Percentiles rank a stretch among this genome's conserved stretches.
phyloP scores from a whole-genome alignment of 2,797 vertebrate species.

The Tachyglossus aculeatus region DNA sequence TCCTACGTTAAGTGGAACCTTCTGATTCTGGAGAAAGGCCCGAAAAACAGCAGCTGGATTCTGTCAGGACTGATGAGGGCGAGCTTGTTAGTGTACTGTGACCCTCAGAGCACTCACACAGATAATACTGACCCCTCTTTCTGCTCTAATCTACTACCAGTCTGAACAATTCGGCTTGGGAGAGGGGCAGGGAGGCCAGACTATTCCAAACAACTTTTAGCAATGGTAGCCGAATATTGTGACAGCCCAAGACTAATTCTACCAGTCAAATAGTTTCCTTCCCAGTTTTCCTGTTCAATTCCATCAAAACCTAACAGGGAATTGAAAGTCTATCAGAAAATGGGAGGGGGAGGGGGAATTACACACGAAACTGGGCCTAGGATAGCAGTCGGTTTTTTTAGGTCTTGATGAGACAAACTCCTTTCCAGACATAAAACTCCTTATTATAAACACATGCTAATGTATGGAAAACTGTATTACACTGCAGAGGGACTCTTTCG shows the following conservation, averaged over 20 bases:
- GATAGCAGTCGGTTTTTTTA: not conserved
- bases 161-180: slow-evolving; percentile 81
- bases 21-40: slow-evolving; percentile 60
- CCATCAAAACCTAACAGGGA: slow-evolving; percentile 19
- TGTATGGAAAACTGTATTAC: no score
- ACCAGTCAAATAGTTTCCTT: slow-evolving; percentile 61
- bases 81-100: slow-evolving; percentile 92
- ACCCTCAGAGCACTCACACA: slow-evolving; percentile 88
- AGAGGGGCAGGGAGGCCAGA: slow-evolving; percentile 77
- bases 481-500: not conserved
- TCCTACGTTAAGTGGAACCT: slow-evolving; percentile 75
- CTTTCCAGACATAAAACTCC: not conserved
- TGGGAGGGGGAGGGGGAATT: no score
- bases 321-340: slow-evolving; percentile 1
- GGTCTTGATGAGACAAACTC: not conserved
- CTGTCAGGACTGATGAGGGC: slow-evolving; percentile 87
- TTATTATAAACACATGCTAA: not conserved
- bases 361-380: not conserved
- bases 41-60: slow-evolving; percentile 84
- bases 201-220: slow-evolving; percentile 82
- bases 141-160: slow-evolving; percentile 83
- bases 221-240: slow-evolving; percentile 76
- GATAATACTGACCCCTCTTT: slow-evolving; percentile 96
- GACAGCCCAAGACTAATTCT: slow-evolving; percentile 77
- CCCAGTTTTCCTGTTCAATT: slow-evolving; percentile 36